phyloP scores from a whole-genome alignment of 2,113 vertebrate genomes.

The Urocitellus parryii region DNA sequence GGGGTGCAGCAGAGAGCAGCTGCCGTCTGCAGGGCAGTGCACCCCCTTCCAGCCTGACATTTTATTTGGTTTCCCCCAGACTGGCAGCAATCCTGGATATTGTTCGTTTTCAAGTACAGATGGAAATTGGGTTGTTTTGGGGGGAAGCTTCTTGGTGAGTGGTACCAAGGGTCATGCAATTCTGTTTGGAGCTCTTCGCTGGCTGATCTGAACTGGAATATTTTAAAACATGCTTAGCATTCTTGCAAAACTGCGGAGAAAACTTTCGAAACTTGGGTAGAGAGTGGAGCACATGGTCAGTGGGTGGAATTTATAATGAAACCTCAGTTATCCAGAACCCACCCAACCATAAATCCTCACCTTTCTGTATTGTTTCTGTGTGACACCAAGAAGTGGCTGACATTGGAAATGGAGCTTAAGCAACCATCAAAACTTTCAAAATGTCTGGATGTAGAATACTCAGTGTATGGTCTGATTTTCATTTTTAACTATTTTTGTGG shows the following conservation, averaged over 20 bases:
- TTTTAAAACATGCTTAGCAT: neutral
- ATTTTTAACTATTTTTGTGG: neutral
- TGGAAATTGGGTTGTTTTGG: neutral
- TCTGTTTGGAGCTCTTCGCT: neutral
- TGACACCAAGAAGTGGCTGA: neutral
- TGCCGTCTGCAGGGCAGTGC: too few relatives aligned
- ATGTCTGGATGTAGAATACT: neutral
- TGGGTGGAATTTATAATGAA: neutral
- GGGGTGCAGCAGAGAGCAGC: neutral
- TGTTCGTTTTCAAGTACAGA: neutral
- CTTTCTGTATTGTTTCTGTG: neutral
- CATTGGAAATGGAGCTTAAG: neutral
- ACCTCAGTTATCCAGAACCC: neutral
- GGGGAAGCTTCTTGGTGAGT: neutral
- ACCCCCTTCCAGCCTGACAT: neutral
- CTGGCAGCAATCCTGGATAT: neutral
- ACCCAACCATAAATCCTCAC: neutral
- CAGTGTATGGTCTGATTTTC: neutral
- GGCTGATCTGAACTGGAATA: neutral
- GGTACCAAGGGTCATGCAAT: neutral
- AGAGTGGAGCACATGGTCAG: fast-evolving
- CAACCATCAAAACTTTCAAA: neutral
- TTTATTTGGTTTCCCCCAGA: neutral
- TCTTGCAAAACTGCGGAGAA: neutral
- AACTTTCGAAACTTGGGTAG: neutral